Evolutionary conservation across 1,140 invertebrate species (phyloP).

Genomic region (Sminthurides bifidus): DNA sequence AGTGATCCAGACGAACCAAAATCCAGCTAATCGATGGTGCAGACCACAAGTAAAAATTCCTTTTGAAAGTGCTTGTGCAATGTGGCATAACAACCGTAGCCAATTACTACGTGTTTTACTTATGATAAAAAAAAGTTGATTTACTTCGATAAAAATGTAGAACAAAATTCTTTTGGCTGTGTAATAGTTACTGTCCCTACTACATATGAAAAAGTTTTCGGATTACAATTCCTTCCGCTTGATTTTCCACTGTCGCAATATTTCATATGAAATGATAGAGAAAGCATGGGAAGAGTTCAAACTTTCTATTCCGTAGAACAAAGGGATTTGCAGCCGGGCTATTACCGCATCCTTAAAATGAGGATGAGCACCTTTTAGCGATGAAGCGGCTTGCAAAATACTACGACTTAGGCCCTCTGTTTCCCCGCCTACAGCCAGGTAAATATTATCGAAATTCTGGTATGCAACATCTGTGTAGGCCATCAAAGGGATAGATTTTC

Average conservation of each 20-base stretch:
- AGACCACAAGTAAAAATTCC: no score
- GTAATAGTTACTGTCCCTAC: no score
- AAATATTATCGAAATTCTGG: conserved; percentile 40
- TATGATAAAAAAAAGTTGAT: no score
- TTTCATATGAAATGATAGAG: conserved; percentile 73
- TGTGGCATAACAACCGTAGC: no score
- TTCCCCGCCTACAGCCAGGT: conserved; percentile 75
- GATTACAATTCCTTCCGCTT: no score
- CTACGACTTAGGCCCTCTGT: conserved; percentile 65
- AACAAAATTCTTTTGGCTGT: no score
- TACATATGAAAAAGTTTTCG: no score
- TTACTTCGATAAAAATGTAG: no score
- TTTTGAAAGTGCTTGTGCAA: no score
- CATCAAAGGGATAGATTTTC: conserved; percentile 40
- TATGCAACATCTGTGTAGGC: conserved; percentile 54
- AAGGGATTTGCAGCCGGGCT: conserved; percentile 57
- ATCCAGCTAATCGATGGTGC: no score
- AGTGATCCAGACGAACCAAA: no score
- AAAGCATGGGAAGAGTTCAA: conserved; percentile 70
- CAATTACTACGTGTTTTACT: no score
- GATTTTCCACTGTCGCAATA: conserved; percentile 51
- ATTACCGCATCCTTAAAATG: not conserved
- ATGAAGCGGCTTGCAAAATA: conserved; percentile 45
- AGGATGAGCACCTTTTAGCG: conserved; percentile 38
- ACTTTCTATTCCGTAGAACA: conserved; percentile 66